A percentile compares a stretch with the other conserved stretches of the same genome.
Evolutionary conservation across 2,113 vertebrate genomes (phyloP).

Genomic region (Odocoileus hemionus): DNA sequence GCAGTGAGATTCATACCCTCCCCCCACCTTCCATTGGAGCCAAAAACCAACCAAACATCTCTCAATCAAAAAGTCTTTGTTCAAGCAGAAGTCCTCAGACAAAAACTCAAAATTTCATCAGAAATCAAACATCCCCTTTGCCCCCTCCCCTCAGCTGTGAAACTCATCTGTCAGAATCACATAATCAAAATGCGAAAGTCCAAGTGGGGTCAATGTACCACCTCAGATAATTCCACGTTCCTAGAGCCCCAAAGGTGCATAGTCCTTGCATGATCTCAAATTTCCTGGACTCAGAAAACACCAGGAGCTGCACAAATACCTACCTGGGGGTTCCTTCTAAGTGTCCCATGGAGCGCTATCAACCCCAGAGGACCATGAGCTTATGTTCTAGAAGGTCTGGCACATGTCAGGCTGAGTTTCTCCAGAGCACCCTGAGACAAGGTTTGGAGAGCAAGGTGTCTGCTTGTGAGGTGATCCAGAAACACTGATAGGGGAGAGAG

Average conservation of each 20-base stretch:
- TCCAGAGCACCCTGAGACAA: not conserved
- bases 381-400: not conserved
- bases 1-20: not conserved
- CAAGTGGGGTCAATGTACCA: not conserved
- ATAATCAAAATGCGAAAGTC: not conserved
- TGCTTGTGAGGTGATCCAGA: not conserved
- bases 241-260: too few species aligned
- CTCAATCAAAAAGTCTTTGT: not conserved
- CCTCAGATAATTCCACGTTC: not conserved
- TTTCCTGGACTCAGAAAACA: not conserved
- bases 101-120: not conserved
- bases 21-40: not conserved
- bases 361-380: too few species aligned
- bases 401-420: not conserved
- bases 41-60: not conserved
- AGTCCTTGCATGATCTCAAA: not conserved
- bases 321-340: not conserved
- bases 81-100: not conserved
- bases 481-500: fast-evolving
- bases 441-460: not conserved
- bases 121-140: not conserved
- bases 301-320: not conserved
- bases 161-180: not conserved
- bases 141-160: not conserved
- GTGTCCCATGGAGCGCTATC: fast-evolving